Percentiles rank a stretch among this genome's conserved stretches.
phyloP scores from a whole-genome alignment of 2,113 vertebrate species.

The Vulpes lagopus region DNA sequence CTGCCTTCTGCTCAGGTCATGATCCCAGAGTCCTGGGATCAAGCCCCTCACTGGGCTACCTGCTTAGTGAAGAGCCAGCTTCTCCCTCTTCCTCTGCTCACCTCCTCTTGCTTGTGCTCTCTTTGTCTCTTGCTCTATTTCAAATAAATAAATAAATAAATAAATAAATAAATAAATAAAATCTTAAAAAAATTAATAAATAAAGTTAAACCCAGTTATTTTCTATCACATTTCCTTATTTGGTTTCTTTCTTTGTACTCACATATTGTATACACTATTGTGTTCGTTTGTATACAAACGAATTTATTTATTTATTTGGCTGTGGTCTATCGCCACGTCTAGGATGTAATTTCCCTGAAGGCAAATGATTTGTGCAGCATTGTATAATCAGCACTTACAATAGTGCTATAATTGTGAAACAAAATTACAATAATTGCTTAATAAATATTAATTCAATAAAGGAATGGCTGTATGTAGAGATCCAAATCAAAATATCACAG shows the following conservation, averaged over 20 bases:
- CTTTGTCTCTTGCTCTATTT: too few species aligned
- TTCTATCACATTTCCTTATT: not conserved
- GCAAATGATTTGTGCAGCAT: not conserved
- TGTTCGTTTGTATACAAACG: not conserved
- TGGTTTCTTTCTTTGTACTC: not conserved
- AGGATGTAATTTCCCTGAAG: not conserved
- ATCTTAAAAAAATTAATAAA: too few species aligned
- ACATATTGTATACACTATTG: not conserved
- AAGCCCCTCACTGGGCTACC: too few species aligned
- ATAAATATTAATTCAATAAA: not conserved
- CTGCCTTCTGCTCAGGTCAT: too few species aligned
- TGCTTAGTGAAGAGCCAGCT: too few species aligned
- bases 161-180: too few species aligned
- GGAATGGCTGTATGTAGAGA: not conserved
- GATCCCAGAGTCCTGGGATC: too few species aligned
- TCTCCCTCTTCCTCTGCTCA: too few species aligned
- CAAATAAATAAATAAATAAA: too few species aligned
- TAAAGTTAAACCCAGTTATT: not conserved
- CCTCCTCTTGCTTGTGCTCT: too few species aligned
- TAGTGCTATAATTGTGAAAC: not conserved
- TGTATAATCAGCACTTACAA: not conserved
- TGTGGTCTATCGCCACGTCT: not conserved
- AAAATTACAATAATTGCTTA: not conserved
- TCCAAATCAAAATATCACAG: not conserved
- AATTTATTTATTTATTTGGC: not conserved